A percentile compares a stretch with the other conserved stretches of the same genome.
phyloP scores from a whole-genome alignment of 1,140 invertebrate species.

The Cyphomyrmex costatus region DNA sequence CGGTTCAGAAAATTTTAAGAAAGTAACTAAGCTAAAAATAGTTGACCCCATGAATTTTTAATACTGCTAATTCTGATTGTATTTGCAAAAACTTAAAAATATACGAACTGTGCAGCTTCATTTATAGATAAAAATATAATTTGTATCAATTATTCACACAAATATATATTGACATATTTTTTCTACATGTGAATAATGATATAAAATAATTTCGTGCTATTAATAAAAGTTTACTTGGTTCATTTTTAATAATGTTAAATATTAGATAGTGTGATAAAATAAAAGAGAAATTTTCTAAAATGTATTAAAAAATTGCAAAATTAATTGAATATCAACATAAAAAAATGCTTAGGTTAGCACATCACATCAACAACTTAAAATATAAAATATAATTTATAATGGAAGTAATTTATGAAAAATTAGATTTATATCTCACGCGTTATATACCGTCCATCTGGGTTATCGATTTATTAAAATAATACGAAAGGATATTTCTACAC shows the following conservation, averaged over 20 bases:
- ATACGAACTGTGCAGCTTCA: not conserved
- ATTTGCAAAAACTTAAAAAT: conserved; percentile 8
- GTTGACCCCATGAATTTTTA: not conserved
- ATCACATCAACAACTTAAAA: not conserved
- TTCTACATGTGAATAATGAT: no score
- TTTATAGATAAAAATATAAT: not conserved
- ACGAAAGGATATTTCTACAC: not conserved
- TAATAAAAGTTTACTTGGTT: not conserved
- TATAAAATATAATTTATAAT: not conserved
- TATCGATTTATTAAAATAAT: not conserved
- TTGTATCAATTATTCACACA: not conserved
- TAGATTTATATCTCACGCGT: not conserved
- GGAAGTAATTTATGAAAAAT: not conserved
- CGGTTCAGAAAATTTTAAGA: not conserved
- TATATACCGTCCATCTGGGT: not conserved
- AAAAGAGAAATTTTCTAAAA: not conserved
- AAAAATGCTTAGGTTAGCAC: not conserved
- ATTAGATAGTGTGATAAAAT: not conserved
- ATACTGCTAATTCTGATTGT: not conserved
- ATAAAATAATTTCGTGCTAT: no score
- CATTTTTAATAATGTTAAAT: not conserved
- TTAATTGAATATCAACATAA: not conserved
- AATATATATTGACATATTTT: not conserved
- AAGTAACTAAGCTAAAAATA: conserved; percentile 1
- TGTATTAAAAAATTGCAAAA: not conserved